Conservation (phyloP, 2,797 vertebrate species). For the Coreius guichenoti region DNA sequence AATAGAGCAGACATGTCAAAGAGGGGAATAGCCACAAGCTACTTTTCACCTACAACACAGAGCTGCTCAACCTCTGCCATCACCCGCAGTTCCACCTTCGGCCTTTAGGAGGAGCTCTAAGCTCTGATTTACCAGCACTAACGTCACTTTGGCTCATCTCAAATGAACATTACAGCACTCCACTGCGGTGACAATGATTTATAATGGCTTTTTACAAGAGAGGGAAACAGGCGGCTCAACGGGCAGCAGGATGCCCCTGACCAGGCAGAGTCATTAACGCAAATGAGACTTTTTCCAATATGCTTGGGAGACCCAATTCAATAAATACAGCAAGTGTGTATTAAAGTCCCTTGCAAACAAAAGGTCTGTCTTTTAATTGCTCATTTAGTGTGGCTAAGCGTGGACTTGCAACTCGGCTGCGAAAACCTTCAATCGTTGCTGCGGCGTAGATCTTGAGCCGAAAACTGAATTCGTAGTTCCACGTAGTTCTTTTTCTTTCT, state of each 20-base stretch:
- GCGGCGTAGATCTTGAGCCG: neutral
- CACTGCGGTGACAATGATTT: constrained; percentile 63
- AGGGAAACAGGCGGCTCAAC: neutral
- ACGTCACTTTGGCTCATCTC: constrained; percentile 37
- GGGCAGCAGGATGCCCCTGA: constrained; percentile 15
- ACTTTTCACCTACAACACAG: constrained; percentile 36
- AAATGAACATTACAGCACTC: constrained; percentile 49
- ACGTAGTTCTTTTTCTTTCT: neutral
- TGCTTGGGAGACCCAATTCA: constrained; percentile 48
- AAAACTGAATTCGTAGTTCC: neutral
- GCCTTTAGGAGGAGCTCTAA: constrained; percentile 32
- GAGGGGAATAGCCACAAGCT: constrained; percentile 16
- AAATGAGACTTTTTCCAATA: constrained; percentile 59
- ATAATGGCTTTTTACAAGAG: constrained; percentile 55
- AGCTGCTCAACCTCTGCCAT: constrained; percentile 15
- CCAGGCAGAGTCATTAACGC: constrained; percentile 57
- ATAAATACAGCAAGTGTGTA: constrained; percentile 45
- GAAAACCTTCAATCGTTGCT: neutral
- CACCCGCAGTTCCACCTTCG: neutral
- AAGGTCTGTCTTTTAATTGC: neutral
- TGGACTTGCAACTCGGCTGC: neutral
- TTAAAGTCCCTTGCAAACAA: neutral
- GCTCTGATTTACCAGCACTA: constrained; percentile 9
- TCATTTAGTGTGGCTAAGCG: neutral
- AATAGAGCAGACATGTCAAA: constrained; percentile 43